Conservation (phyloP, 64 coral and sea anemone genomes). For the Dendrophyllia cribrosa region DNA sequence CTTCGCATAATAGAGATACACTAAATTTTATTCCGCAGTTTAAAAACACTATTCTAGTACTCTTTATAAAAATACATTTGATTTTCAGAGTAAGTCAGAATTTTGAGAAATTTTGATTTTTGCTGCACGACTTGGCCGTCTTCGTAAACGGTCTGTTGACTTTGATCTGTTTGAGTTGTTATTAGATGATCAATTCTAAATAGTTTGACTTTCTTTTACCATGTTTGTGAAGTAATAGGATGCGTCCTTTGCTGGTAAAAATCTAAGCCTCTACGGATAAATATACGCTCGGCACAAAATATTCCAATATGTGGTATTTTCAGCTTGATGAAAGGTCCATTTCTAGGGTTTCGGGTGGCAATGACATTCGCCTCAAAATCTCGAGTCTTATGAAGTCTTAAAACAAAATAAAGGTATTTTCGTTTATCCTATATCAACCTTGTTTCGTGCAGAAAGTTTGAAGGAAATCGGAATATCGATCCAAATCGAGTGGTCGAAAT, state of each 20-base stretch:
- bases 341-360: slow-evolving; percentile 9
- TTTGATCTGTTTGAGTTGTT: neutral
- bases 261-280: neutral
- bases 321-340: slow-evolving; percentile 7
- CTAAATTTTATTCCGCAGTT: neutral
- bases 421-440: slow-evolving; percentile 26
- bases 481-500: slow-evolving; percentile 1
- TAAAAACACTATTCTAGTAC: neutral
- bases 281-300: neutral
- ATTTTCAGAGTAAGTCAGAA: slow-evolving; percentile 22
- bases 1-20: neutral
- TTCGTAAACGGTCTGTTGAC: too few relatives aligned
- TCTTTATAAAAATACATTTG: neutral
- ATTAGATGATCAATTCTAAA: neutral
- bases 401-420: slow-evolving; percentile 31
- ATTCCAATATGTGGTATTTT: slow-evolving; percentile 4
- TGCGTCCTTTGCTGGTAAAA: neutral
- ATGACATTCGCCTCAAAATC: neutral
- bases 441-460: slow-evolving; percentile 4
- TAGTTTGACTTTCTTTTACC: slow-evolving; percentile 5
- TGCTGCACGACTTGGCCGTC: slow-evolving; percentile 10
- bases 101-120: slow-evolving; percentile 17
- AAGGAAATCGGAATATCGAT: slow-evolving; percentile 22
- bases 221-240: neutral
- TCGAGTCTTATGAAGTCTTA: too few relatives aligned